Evolutionary conservation across 2,888 invertebrate species (phyloP).

Genomic region (Xanthorhoe spadicearia): DNA sequence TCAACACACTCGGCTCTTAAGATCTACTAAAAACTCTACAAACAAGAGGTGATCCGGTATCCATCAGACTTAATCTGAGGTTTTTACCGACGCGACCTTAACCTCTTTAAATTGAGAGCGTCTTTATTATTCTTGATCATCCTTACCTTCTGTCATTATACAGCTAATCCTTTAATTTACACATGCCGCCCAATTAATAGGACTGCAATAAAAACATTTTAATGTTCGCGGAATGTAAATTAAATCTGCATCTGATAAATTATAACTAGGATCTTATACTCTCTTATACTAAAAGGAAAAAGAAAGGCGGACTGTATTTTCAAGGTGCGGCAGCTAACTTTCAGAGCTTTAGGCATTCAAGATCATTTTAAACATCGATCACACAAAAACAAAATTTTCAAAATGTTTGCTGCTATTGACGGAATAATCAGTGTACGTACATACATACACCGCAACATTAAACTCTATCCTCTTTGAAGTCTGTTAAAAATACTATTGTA

Average conservation of each 20-base stretch:
- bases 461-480: too few species aligned
- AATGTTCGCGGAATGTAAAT: conserved; percentile 53
- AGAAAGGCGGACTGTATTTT: too few species aligned
- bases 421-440: too few species aligned
- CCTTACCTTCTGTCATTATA: conserved; percentile 50
- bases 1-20: neutral
- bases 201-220: conserved; percentile 61
- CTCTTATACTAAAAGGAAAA: too few species aligned
- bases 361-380: too few species aligned
- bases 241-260: neutral
- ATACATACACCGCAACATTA: too few species aligned
- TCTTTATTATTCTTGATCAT: conserved; percentile 56
- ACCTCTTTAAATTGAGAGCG: conserved; percentile 62
- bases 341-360: too few species aligned
- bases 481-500: too few species aligned
- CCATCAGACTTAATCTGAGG: conserved; percentile 48
- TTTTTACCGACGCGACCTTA: conserved; percentile 63
- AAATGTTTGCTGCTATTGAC: too few species aligned
- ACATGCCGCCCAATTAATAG: conserved; percentile 71
- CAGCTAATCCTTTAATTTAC: conserved; percentile 74
- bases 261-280: neutral
- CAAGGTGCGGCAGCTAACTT: too few species aligned
- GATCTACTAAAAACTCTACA: neutral
- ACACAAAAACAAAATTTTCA: too few species aligned
- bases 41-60: conserved; percentile 21